Evolutionary conservation across 2,888 invertebrate species (phyloP).

Genomic region (Atrina japonica): DNA sequence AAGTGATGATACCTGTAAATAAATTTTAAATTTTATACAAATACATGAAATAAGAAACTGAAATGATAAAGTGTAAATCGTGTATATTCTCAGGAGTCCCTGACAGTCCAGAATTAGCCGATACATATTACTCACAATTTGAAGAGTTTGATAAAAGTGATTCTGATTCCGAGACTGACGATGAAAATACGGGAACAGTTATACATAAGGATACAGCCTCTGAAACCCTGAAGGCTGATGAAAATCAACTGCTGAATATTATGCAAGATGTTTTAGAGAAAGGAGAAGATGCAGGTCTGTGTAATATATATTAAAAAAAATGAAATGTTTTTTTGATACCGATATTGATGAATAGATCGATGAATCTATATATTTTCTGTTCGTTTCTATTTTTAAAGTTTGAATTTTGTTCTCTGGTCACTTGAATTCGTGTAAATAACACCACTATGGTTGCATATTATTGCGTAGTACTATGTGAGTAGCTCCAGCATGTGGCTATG

Average conservation of each 20-base stretch:
- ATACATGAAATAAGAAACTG: too few relatives aligned
- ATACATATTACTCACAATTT: conserved; percentile 80
- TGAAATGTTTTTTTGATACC: neutral
- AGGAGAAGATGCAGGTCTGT: conserved; percentile 65
- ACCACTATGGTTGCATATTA: too few relatives aligned
- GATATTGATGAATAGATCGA: neutral
- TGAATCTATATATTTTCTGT: too few relatives aligned
- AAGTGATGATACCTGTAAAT: too few relatives aligned
- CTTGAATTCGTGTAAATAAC: too few relatives aligned
- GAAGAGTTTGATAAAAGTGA: conserved; percentile 68
- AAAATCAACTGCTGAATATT: conserved; percentile 70
- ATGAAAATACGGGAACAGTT: conserved; percentile 48
- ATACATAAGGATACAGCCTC: conserved; percentile 18
- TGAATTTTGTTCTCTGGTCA: too few relatives aligned
- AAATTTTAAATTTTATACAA: too few relatives aligned
- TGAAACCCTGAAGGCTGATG: conserved; percentile 41
- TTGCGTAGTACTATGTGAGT: too few relatives aligned
- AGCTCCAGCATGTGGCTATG: too few relatives aligned
- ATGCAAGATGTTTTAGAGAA: conserved; percentile 75
- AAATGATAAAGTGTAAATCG: neutral
- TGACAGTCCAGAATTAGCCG: conserved; percentile 75
- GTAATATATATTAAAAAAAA: too few relatives aligned
- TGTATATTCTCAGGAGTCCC: conserved; percentile 73
- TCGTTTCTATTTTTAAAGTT: too few relatives aligned
- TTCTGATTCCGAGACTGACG: conserved; percentile 53